phyloP scores from a whole-genome alignment of 2,888 invertebrate species.

The Caenorhabditis virilis region DNA sequence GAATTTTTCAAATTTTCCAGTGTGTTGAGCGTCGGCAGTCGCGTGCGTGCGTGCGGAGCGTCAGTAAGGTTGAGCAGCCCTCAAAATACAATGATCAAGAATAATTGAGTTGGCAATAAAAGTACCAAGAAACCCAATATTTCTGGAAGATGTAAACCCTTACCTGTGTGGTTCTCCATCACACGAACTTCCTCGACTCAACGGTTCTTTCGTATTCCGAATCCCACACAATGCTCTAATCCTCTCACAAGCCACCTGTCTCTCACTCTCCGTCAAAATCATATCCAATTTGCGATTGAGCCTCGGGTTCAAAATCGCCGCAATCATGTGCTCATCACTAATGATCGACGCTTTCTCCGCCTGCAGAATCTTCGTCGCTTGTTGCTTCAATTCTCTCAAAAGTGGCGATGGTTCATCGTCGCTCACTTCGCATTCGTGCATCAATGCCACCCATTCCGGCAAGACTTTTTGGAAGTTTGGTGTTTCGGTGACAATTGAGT shows the following conservation, averaged over 20 bases:
- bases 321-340: constrained; percentile 58
- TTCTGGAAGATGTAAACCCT: no score
- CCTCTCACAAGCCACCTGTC: constrained; percentile 35
- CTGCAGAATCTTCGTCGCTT: constrained; percentile 24
- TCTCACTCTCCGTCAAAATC: constrained; percentile 54
- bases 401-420: constrained; percentile 41
- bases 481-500: constrained; percentile 32
- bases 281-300: constrained; percentile 39
- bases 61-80: no score
- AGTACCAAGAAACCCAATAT: neutral
- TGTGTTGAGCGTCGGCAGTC: no score
- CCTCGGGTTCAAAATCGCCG: constrained; percentile 59
- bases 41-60: no score
- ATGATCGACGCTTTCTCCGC: constrained; percentile 32
- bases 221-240: constrained; percentile 44
- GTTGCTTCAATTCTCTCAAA: constrained; percentile 32
- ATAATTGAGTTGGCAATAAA: no score
- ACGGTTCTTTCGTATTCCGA: constrained; percentile 36
- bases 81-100: no score
- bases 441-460: constrained; percentile 48
- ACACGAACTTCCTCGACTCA: constrained; percentile 44
- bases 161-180: constrained; percentile 45
- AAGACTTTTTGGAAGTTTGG: constrained; percentile 46
- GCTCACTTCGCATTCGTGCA: constrained; percentile 44
- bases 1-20: no score